Conservation (phyloP, 2,888 invertebrate genomes). For the Lypha dubia region DNA sequence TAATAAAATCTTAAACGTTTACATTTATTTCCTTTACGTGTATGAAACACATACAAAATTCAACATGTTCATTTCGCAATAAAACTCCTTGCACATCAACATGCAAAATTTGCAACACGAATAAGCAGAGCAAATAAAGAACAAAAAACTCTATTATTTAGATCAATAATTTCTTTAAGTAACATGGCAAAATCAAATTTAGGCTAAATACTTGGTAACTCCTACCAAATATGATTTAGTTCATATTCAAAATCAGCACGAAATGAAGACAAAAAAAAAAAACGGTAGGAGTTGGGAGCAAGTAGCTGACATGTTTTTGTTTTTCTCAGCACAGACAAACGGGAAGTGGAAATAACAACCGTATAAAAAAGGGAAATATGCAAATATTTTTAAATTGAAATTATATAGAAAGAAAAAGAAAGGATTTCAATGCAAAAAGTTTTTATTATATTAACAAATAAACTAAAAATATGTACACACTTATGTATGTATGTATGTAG, state of each 20-base stretch:
- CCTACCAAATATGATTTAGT: constrained; percentile 61
- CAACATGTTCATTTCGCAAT: constrained; percentile 11
- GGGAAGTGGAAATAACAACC: background rate
- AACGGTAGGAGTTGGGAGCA: background rate
- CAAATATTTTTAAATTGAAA: background rate
- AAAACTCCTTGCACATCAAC: constrained; percentile 29
- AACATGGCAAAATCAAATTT: constrained; percentile 71
- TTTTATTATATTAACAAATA: background rate
- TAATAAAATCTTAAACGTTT: background rate
- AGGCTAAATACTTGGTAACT: constrained; percentile 72
- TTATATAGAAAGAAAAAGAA: background rate
- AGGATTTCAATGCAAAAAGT: background rate
- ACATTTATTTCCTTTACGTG: background rate
- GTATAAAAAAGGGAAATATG: background rate
- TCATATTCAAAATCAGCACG: constrained; percentile 20
- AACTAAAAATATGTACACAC: background rate
- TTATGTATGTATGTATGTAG: too few relatives aligned
- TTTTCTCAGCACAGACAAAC: background rate
- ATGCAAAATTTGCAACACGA: constrained; percentile 27
- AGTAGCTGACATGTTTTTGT: background rate
- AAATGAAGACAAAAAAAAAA: constrained; percentile 36
- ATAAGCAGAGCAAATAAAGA: constrained; percentile 19
- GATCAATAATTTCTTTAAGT: constrained; percentile 48
- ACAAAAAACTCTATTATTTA: background rate
- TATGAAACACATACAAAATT: constrained; percentile 24